Percentiles rank a stretch among this genome's conserved stretches.
Evolutionary conservation across 1,140 invertebrate species (phyloP).

Genomic region (Aphidius gifuensis): DNA sequence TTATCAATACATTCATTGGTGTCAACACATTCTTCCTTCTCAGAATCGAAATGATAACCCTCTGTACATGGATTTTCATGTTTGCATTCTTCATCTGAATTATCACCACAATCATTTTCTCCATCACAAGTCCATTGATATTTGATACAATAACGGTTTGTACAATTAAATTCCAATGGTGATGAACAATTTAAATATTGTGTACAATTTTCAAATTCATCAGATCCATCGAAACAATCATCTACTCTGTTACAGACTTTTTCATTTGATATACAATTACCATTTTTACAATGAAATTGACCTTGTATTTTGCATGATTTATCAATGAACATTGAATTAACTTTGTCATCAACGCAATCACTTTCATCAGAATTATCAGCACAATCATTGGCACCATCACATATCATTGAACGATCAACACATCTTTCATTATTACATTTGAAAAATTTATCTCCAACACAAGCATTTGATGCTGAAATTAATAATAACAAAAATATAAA

Average conservation of each 20-base stretch:
- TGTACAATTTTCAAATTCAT: slow-evolving; percentile 61
- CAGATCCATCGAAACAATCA: slow-evolving; percentile 73
- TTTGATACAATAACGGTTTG: slow-evolving; percentile 64
- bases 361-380: slow-evolving; percentile 56
- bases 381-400: slow-evolving; percentile 56
- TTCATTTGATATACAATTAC: slow-evolving; percentile 69
- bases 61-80: not conserved
- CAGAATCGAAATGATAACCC: too few species aligned
- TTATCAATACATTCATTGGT: slow-evolving; percentile 75
- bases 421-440: slow-evolving; percentile 52
- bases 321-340: not conserved
- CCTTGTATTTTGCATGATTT: slow-evolving; percentile 21
- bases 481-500: too few species aligned
- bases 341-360: slow-evolving; percentile 13
- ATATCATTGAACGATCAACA: slow-evolving; percentile 45
- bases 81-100: slow-evolving; percentile 64
- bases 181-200: slow-evolving; percentile 25
- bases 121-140: slow-evolving; percentile 67
- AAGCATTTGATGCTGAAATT: not conserved
- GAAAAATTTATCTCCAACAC: slow-evolving; percentile 20
- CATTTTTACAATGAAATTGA: slow-evolving; percentile 56
- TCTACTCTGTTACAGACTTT: slow-evolving; percentile 73
- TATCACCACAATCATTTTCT: slow-evolving; percentile 72
- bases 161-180: slow-evolving; percentile 45
- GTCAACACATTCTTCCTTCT: slow-evolving; percentile 53